phyloP scores from a whole-genome alignment of 2,797 vertebrate genomes.

The Lepilemur ruficaudatus region DNA sequence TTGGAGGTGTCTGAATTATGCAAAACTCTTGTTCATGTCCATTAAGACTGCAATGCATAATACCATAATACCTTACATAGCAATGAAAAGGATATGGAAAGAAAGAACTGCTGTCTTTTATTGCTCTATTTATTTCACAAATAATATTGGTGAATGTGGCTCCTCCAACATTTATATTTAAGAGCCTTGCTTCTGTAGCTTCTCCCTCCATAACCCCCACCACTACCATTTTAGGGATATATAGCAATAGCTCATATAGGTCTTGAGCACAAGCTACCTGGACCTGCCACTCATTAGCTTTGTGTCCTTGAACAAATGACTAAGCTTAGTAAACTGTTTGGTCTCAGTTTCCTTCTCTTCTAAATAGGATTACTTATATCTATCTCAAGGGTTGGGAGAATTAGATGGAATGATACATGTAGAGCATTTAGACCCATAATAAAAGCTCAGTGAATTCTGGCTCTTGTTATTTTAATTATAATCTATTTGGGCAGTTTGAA shows the following conservation, averaged over 20 bases:
- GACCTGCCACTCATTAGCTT: background rate
- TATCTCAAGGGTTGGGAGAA: background rate
- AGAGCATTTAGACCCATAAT: background rate
- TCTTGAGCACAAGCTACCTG: background rate
- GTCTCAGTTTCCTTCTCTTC: background rate
- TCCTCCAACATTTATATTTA: background rate
- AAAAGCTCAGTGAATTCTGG: background rate
- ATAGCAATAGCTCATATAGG: background rate
- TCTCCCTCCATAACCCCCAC: background rate
- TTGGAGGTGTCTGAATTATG: slow-evolving; percentile 15
- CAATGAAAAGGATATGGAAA: background rate
- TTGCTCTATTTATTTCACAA: background rate
- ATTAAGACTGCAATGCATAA: background rate
- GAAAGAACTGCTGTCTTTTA: background rate
- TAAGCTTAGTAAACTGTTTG: slow-evolving; percentile 6
- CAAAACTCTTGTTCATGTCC: background rate
- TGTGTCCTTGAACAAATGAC: background rate
- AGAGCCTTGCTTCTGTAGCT: background rate
- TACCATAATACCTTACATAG: background rate
- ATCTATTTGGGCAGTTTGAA: background rate
- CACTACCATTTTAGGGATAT: background rate
- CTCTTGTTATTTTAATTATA: slow-evolving; percentile 13
- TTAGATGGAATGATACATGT: background rate
- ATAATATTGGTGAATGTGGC: background rate
- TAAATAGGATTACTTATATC: background rate